A percentile compares a stretch with the other conserved stretches of the same genome.
phyloP scores from a whole-genome alignment of 2,797 vertebrate genomes.

The Heliangelus exortis region DNA sequence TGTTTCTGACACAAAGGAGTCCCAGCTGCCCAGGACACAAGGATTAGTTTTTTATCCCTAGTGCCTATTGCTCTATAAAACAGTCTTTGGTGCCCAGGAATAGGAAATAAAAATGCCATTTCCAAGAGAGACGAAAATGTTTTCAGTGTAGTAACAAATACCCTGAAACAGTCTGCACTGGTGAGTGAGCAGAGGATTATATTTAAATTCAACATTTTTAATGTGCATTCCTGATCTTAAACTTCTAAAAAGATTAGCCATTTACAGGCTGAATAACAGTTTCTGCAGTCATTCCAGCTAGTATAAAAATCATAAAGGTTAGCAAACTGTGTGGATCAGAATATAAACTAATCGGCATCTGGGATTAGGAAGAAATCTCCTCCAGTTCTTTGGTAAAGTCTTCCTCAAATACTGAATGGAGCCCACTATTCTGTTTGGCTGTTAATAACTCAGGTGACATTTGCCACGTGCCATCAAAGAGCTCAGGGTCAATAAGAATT shows the following conservation, averaged over 20 bases:
- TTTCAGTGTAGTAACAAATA: constrained; percentile 18
- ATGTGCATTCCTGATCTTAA: constrained; percentile 47
- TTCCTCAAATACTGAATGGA: constrained; percentile 45
- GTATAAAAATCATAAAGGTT: constrained; percentile 59
- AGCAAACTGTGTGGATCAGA: constrained; percentile 46
- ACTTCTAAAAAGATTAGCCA: constrained; percentile 58
- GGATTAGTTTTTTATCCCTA: constrained; percentile 20
- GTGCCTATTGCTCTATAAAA: constrained; percentile 40
- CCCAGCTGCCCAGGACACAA: background rate
- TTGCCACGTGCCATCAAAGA: constrained; percentile 55
- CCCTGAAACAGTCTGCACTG: background rate
- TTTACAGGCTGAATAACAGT: constrained; percentile 38
- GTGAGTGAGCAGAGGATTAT: constrained; percentile 32
- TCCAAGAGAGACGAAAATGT: background rate
- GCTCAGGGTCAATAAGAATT: constrained; percentile 24
- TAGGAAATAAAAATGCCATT: constrained; percentile 38
- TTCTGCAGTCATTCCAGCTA: constrained; percentile 22
- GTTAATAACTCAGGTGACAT: constrained; percentile 63
- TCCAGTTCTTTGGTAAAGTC: constrained; percentile 53
- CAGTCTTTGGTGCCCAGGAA: background rate
- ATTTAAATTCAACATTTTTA: constrained; percentile 38
- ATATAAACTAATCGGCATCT: constrained; percentile 63
- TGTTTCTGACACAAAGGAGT: background rate
- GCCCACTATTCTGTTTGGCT: constrained; percentile 53
- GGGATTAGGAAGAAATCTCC: constrained; percentile 56